phyloP scores from a whole-genome alignment of 2,888 invertebrate species.

The Drosophila pseudotakahashii region DNA sequence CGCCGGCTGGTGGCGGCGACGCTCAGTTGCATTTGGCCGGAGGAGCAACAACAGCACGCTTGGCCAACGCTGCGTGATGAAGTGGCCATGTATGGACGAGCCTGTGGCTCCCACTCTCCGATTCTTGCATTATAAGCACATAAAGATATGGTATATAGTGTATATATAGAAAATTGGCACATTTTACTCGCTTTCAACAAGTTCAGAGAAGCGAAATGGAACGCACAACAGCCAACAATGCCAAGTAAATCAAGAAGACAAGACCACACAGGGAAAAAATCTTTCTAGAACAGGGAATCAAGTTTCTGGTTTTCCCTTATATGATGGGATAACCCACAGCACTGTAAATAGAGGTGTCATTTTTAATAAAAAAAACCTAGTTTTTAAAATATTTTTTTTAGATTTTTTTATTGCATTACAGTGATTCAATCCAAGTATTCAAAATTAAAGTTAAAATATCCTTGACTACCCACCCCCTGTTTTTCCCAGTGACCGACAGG shows the following conservation, averaged over 20 bases:
- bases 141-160: conserved; percentile 47
- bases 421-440: too few species aligned
- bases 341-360: too few species aligned
- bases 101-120: conserved; percentile 17
- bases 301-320: neutral
- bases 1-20: conserved; percentile 57
- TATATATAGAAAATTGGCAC: conserved; percentile 65
- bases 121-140: conserved; percentile 41
- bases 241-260: conserved; percentile 14
- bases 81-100: conserved; percentile 72
- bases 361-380: too few species aligned
- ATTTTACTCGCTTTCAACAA: conserved; percentile 75
- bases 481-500: conserved; percentile 17
- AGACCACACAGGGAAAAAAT: conserved; percentile 3
- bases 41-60: conserved; percentile 55
- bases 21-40: conserved; percentile 68
- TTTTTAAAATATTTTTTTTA: too few species aligned
- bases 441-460: too few species aligned
- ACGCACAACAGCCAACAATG: conserved; percentile 52
- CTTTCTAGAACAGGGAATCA: neutral
- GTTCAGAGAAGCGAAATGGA: conserved; percentile 63
- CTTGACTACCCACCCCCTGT: neutral
- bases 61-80: conserved; percentile 76
- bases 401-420: too few species aligned
- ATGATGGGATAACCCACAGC: neutral